These are phyloP conservation scores for Coreoperca whiteheadi DNA, from an alignment of 2,113 vertebrate genomes.

Conservation along the genomic window DNA sequence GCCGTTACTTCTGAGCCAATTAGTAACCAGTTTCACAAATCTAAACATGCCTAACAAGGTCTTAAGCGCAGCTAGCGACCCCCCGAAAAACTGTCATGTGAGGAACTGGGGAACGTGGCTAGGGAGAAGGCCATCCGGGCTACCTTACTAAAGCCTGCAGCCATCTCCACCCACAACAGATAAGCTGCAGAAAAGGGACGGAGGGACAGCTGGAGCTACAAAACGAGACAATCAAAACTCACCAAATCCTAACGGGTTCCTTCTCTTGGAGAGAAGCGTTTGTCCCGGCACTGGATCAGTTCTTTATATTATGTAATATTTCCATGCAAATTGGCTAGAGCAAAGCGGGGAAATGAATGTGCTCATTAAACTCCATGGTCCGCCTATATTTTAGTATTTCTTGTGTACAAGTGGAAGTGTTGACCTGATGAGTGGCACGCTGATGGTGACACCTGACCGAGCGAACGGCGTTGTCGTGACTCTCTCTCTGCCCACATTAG, in stretches of 20 bases:
- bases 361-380: no score
- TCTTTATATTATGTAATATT: not conserved
- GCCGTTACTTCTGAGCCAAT: not conserved
- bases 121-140: not conserved
- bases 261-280: no score
- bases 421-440: not conserved
- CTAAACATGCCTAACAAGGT: not conserved
- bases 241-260: no score
- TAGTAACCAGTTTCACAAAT: not conserved
- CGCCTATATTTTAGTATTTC: no score
- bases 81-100: not conserved
- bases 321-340: not conserved
- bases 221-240: not conserved
- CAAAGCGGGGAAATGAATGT: not conserved
- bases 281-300: not conserved
- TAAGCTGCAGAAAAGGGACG: no score
- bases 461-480: no score
- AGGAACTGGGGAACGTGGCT: not conserved
- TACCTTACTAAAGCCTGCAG: no score
- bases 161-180: no score
- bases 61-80: not conserved
- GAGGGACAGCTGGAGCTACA: not conserved
- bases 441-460: not conserved
- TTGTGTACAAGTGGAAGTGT: not conserved
- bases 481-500: not conserved